phyloP scores from a whole-genome alignment of 2,113 vertebrate species.

The Gasterosteus aculeatus region DNA sequence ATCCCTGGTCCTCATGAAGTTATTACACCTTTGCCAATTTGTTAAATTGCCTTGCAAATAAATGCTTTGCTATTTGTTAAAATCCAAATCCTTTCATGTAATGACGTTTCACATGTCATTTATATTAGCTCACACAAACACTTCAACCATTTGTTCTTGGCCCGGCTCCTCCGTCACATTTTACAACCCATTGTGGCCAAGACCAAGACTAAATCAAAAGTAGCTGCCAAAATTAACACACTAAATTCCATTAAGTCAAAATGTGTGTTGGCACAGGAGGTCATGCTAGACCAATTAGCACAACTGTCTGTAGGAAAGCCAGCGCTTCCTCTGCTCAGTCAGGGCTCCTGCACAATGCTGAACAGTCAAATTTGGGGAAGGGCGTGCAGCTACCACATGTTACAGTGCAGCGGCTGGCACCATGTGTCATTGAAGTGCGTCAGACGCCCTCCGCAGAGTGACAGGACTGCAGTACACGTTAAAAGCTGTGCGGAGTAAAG shows the following conservation, averaged over 20 bases:
- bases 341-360: conserved; percentile 6
- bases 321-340: conserved; percentile 8
- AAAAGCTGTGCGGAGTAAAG: background rate
- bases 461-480: conserved; percentile 3
- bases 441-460: conserved; percentile 8
- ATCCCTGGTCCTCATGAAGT: too few species aligned
- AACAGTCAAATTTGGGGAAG: background rate
- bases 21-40: too few species aligned
- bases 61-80: too few species aligned
- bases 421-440: conserved; percentile 30
- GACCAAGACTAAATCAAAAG: too few species aligned
- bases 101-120: too few species aligned
- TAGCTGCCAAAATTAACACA: background rate
- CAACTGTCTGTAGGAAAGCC: conserved; percentile 15
- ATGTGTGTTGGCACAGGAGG: background rate
- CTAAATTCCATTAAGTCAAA: background rate
- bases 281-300: conserved; percentile 4
- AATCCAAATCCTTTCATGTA: too few species aligned
- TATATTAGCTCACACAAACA: too few species aligned
- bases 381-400: background rate
- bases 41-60: too few species aligned
- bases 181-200: too few species aligned
- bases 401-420: background rate
- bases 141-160: too few species aligned
- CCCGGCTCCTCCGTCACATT: too few species aligned